A percentile compares a stretch with the other conserved stretches of the same genome.
phyloP scores from a whole-genome alignment of 92 coral and sea anemone genomes.

The Epizoanthus illoricatus region DNA sequence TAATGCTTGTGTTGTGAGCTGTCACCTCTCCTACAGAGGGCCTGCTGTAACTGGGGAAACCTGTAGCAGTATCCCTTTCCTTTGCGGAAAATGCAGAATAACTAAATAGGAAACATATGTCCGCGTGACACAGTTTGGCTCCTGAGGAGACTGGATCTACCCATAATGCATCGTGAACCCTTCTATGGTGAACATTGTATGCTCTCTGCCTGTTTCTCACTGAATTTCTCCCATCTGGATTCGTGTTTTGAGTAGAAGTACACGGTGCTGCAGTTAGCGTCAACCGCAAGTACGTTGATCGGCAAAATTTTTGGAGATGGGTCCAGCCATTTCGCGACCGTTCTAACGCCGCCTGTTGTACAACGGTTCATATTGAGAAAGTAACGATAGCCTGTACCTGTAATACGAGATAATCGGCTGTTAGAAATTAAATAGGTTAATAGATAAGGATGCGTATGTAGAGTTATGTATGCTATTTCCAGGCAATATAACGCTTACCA shows the following conservation, averaged over 20 bases:
- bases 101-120: no score
- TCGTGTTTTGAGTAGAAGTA: constrained; percentile 51
- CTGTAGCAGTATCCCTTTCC: no score
- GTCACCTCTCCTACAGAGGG: no score
- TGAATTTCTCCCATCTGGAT: constrained; percentile 46
- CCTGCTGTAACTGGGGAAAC: no score
- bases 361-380: constrained; percentile 80
- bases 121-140: no score
- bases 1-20: no score
- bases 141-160: no score
- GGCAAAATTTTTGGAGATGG: constrained; percentile 65
- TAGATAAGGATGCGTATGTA: no score
- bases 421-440: not conserved
- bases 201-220: not conserved
- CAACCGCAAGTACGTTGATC: constrained; percentile 68
- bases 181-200: not conserved
- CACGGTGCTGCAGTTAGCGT: constrained; percentile 42
- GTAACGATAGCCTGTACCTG: constrained; percentile 45
- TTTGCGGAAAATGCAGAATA: no score
- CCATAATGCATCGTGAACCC: no score
- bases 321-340: constrained; percentile 76
- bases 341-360: constrained; percentile 74
- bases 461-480: no score
- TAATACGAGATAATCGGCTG: not conserved
- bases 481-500: not conserved